Evolutionary conservation across 1,140 invertebrate species (phyloP).

Genomic region (Hyphantria cunea): DNA sequence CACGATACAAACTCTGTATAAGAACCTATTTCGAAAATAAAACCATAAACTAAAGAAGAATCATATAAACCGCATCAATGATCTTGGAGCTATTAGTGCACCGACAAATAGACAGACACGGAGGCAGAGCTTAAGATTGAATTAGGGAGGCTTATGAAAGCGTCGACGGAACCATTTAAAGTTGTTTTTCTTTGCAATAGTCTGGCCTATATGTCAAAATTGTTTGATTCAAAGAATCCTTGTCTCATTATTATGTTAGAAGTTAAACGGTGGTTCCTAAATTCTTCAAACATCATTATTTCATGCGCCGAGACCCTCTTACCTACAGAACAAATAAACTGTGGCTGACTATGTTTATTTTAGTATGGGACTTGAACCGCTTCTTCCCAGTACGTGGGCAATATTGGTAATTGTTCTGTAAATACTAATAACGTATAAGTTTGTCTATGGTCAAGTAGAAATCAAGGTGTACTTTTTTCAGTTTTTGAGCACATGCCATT

Average conservation of each 20-base stretch:
- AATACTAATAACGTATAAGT: conserved; percentile 42
- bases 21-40: too few relatives aligned
- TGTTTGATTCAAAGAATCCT: conserved; percentile 29
- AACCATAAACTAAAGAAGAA: too few relatives aligned
- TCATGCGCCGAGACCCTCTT: conserved; percentile 48
- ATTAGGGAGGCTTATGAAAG: too few relatives aligned
- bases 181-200: conserved; percentile 16
- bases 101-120: too few relatives aligned
- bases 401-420: conserved; percentile 64
- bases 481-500: too few relatives aligned
- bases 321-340: conserved; percentile 67
- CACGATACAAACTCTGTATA: too few relatives aligned
- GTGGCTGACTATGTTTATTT: conserved; percentile 68
- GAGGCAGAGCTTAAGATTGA: too few relatives aligned
- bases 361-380: conserved; percentile 62
- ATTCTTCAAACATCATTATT: conserved; percentile 62
- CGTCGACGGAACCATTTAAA: not conserved
- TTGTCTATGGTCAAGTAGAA: conserved; percentile 11
- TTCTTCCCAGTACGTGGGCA: conserved; percentile 62
- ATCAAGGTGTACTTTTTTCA: not conserved
- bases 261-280: conserved; percentile 44
- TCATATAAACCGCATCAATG: too few relatives aligned
- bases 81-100: too few relatives aligned
- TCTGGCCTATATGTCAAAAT: conserved; percentile 32
- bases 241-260: conserved; percentile 24